These are phyloP conservation scores for Choristoneura fumiferana DNA, from an alignment of 1,140 invertebrate genomes.

Conservation along the genomic window DNA sequence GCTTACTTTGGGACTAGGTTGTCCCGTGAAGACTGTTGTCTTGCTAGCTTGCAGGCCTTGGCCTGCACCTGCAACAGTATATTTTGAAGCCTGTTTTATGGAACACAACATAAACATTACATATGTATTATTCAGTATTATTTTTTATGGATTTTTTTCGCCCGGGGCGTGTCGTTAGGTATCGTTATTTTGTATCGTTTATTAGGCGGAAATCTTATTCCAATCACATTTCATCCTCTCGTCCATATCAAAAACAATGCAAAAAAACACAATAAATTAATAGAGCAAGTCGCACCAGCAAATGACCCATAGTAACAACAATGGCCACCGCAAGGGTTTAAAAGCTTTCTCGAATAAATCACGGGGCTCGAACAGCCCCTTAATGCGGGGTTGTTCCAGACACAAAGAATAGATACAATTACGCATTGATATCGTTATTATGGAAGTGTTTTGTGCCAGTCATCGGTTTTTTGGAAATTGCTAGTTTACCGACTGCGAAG, in stretches of 20 bases:
- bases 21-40: too few relatives aligned
- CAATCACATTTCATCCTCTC: not conserved
- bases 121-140: too few relatives aligned
- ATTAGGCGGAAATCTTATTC: too few relatives aligned
- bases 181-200: too few relatives aligned
- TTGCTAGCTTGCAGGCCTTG: too few relatives aligned
- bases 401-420: slow-evolving; percentile 61
- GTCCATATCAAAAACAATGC: not conserved
- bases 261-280: slow-evolving; percentile 35
- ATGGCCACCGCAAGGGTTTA: slow-evolving; percentile 57
- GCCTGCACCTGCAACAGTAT: too few relatives aligned
- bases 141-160: too few relatives aligned
- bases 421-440: slow-evolving; percentile 59
- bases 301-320: slow-evolving; percentile 45
- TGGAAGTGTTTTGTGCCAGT: slow-evolving; percentile 43
- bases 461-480: slow-evolving; percentile 27
- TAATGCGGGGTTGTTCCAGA: slow-evolving; percentile 28
- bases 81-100: too few relatives aligned
- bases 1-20: too few relatives aligned
- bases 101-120: too few relatives aligned
- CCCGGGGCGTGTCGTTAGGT: too few relatives aligned
- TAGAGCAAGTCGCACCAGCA: slow-evolving; percentile 44
- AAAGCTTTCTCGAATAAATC: slow-evolving; percentile 70
- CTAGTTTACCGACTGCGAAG: not conserved
- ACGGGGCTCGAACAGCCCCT: slow-evolving; percentile 39